Evolutionary conservation across 1,140 invertebrate species (phyloP), one percentile per base, ranked within the genome.

Genomic region (Drosophila azteca): DNA sequence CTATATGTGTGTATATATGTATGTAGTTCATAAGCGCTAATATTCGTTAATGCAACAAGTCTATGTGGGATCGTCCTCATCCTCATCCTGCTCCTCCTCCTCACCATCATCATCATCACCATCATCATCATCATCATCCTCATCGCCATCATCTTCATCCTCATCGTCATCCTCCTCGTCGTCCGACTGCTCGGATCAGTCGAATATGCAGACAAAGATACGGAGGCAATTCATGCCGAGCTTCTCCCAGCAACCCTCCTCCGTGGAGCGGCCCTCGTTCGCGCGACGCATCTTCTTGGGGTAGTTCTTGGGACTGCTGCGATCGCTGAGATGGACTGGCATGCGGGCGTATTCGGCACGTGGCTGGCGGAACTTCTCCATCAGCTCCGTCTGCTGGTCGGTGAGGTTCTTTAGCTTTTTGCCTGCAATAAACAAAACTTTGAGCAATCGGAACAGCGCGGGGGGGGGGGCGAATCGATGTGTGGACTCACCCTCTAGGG

Each of bases 121-220:
- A 0, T 68, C 64, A 0, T 46, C 61, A 0, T 58, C 67, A 0
- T 31, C 71, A 0, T 63, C 66, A 0, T 50, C 76, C 0, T 39
- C 17, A 20, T 20, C 66, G 0, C 60, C 50, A 4, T 54, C 60
- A 2, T 44, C 63, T 0, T 58, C 59, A 5, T 53, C 63, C 0
- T 41, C 75, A 6, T 54, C 75, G 0, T 45, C 74, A 17, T 63
- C 75, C 20, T 64, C 66, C 54, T 70, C 53, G 6, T 51, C 63
- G 7, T 65, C 61, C 15, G 49, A 54, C 59, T 48, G 49, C 2
- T 55, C 77, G 71, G 71, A 75, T 91, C 84, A 91, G 76, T 91
- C 90, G 67, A 91, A 91, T 54, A 91, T 91, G 71, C 90, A 91
- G 13, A 90, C 90, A 24, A 91, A 91, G 46, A 91, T 73, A 29